A percentile compares a stretch with the other conserved stretches of the same genome.
phyloP scores from a whole-genome alignment of 2,888 invertebrate genomes.

The Anagyrus pseudococci region DNA sequence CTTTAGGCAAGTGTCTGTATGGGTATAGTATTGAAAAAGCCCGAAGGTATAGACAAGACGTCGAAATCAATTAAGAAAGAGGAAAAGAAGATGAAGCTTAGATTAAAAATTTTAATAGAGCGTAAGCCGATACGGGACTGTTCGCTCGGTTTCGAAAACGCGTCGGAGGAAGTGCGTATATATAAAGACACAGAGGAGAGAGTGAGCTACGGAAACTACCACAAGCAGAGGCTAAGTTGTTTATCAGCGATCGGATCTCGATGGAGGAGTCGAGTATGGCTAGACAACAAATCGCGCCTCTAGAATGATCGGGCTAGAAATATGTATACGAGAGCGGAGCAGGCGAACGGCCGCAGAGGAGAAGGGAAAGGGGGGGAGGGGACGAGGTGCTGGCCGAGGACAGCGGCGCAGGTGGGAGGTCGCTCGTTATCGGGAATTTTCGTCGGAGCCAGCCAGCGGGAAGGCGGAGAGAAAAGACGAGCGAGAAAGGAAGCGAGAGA shows the following conservation, averaged over 20 bases:
- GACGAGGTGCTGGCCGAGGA: constrained; percentile 10
- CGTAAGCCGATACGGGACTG: no score
- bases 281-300: constrained; percentile 20
- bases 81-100: no score
- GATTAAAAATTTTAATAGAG: no score
- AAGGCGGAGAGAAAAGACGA: constrained; percentile 1
- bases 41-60: no score
- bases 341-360: not conserved
- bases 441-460: constrained; percentile 14
- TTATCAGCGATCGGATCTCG: constrained; percentile 26
- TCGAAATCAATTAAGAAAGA: no score
- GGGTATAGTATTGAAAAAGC: no score
- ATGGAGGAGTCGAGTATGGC: constrained; percentile 9
- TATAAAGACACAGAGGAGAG: no score
- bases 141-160: no score
- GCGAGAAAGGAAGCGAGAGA: not conserved
- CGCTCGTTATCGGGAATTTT: constrained; percentile 36
- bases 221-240: not conserved
- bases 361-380: not conserved
- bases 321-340: constrained; percentile 4
- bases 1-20: no score
- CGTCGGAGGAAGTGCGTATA: no score
- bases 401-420: constrained; percentile 36
- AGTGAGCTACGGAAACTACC: constrained; percentile 3
- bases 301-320: constrained; percentile 3